phyloP scores from a whole-genome alignment of 2,113 vertebrate genomes.

The Scortum barcoo region DNA sequence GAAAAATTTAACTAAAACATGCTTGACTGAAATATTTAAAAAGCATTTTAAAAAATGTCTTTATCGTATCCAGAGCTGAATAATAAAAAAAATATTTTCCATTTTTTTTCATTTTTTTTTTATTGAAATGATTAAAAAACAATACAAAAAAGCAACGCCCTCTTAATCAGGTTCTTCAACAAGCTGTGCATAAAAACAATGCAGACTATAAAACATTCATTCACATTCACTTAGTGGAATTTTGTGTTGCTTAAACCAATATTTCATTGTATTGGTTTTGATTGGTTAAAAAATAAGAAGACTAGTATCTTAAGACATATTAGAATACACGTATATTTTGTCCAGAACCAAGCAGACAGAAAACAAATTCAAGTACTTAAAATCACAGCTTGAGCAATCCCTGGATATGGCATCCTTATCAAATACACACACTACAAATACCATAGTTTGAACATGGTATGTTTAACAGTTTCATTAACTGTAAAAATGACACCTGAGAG shows the following conservation, averaged over 20 bases:
- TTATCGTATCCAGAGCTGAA: neutral
- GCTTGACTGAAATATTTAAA: neutral
- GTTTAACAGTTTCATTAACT: neutral
- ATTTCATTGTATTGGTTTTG: neutral
- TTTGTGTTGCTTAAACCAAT: neutral
- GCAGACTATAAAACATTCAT: neutral
- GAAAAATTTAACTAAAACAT: neutral
- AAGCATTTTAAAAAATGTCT: neutral
- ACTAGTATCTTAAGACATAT: neutral
- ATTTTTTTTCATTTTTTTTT: constrained; percentile 20
- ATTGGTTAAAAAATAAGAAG: too few relatives aligned
- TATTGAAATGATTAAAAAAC: constrained; percentile 34
- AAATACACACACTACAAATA: neutral
- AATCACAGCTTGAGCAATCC: neutral
- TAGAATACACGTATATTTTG: neutral
- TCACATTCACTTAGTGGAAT: too few relatives aligned
- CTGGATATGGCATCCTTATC: neutral
- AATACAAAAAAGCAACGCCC: neutral
- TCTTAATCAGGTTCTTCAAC: neutral
- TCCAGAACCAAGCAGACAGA: neutral
- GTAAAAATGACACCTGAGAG: neutral
- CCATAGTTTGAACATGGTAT: neutral
- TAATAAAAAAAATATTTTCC: neutral
- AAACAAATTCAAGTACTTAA: neutral
- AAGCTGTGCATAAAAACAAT: neutral